A percentile compares a stretch with the other conserved stretches of the same genome.
These are phyloP conservation scores for Drosophila rellima DNA, from an alignment of 2,888 invertebrate genomes.

Conservation along the genomic window DNA sequence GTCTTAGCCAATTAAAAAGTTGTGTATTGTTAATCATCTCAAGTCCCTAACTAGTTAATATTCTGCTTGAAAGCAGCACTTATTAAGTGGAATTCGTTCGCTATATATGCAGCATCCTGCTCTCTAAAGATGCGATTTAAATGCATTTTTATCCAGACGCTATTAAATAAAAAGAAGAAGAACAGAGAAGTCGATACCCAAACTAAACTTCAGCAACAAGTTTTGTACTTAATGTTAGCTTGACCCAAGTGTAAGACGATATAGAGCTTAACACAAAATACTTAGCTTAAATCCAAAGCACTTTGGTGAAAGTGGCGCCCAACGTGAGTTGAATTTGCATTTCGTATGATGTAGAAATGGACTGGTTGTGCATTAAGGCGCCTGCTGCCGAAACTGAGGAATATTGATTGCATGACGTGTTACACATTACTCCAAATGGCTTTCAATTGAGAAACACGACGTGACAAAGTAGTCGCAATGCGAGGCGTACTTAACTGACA, in stretches of 20 bases:
- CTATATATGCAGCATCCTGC: not conserved
- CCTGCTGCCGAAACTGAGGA: not conserved
- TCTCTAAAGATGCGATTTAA: not conserved
- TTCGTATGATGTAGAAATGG: slow-evolving; percentile 4
- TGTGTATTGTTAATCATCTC: no score
- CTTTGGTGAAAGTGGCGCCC: slow-evolving; percentile 7
- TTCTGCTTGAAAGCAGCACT: not conserved
- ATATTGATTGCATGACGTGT: slow-evolving; percentile 26
- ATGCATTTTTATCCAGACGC: not conserved
- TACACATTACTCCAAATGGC: slow-evolving; percentile 32
- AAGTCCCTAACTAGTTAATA: not conserved
- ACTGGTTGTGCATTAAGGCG: slow-evolving; percentile 6
- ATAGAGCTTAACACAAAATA: slow-evolving; percentile 3
- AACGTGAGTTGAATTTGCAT: slow-evolving; percentile 13
- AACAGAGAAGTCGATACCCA: not conserved
- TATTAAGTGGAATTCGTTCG: not conserved
- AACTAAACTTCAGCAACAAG: slow-evolving; percentile 1
- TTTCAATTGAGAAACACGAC: slow-evolving; percentile 27
- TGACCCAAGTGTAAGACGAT: slow-evolving; percentile 10
- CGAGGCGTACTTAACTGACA: slow-evolving; percentile 9
- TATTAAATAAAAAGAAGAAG: not conserved
- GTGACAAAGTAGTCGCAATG: slow-evolving; percentile 19
- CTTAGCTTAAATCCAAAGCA: slow-evolving; percentile 1
- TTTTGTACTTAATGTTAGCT: not conserved
- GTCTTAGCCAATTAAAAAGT: no score